A percentile compares a stretch with the other conserved stretches of the same genome.
These are phyloP conservation scores for Myripristis jacobus DNA, from an alignment of 2,797 vertebrate species.

Conservation along the genomic window DNA sequence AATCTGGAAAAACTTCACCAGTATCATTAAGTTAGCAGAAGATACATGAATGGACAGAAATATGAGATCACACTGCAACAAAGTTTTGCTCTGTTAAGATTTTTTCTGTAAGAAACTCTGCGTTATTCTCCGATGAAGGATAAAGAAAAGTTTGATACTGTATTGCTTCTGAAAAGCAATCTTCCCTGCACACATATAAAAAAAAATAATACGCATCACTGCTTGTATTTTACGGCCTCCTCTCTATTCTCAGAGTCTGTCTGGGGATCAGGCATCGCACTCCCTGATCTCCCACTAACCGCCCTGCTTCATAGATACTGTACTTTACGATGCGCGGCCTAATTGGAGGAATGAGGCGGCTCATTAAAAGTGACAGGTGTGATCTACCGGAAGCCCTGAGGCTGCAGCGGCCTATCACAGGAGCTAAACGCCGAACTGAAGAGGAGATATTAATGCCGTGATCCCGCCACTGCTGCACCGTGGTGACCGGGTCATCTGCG, in stretches of 20 bases:
- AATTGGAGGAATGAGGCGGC: conserved; percentile 45
- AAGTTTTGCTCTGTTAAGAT: not conserved
- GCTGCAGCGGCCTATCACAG: conserved; percentile 33
- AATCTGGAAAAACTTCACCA: no score
- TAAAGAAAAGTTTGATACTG: not conserved
- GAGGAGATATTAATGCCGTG: conserved; percentile 39
- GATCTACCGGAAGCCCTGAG: conserved; percentile 38
- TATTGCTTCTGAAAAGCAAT: conserved; percentile 14
- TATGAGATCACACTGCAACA: no score
- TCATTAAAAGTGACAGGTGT: conserved; percentile 65
- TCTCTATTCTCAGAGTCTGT: not conserved
- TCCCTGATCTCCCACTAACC: conserved; percentile 12
- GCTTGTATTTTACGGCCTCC: conserved; percentile 35
- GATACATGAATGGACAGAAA: no score
- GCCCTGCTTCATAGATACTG: not conserved
- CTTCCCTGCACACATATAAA: conserved; percentile 5
- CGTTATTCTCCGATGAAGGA: conserved; percentile 36
- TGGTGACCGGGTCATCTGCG: conserved; percentile 20
- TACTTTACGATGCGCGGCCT: conserved; percentile 12
- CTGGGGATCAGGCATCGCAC: conserved; percentile 13
- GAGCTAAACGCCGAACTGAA: conserved; percentile 53
- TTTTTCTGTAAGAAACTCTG: conserved; percentile 47
- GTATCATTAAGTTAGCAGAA: no score
- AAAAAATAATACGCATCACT: not conserved
- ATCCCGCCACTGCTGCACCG: conserved; percentile 31